phyloP scores from a whole-genome alignment of 2,797 vertebrate genomes.

The Allobates femoralis region DNA sequence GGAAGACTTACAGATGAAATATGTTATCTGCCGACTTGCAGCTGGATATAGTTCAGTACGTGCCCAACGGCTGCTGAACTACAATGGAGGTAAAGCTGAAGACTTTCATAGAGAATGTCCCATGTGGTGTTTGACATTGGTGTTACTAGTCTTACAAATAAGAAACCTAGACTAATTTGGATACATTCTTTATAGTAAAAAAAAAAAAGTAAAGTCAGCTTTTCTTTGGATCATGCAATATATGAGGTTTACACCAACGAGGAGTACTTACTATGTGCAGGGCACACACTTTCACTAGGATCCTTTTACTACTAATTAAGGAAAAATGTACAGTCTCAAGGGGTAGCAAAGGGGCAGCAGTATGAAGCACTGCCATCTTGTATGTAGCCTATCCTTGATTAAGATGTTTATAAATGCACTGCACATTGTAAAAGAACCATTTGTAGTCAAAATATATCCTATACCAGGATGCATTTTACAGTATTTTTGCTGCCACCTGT shows the following conservation, averaged over 20 bases:
- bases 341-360: neutral
- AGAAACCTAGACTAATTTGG: neutral
- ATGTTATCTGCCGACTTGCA: neutral
- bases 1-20: neutral
- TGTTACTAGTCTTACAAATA: neutral
- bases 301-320: neutral
- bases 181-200: neutral
- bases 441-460: neutral
- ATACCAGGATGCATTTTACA: neutral
- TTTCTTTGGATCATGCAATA: neutral
- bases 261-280: neutral
- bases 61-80: neutral
- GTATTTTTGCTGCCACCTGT: neutral
- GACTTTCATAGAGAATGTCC: neutral
- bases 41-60: neutral
- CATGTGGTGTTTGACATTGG: neutral
- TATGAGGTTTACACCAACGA: neutral
- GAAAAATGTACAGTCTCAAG: neutral
- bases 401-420: neutral
- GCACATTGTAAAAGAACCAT: slow-evolving; percentile 6
- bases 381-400: neutral
- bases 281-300: neutral
- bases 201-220: neutral
- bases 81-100: neutral
- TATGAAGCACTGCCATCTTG: neutral